Evolutionary conservation across 2,888 invertebrate genomes (phyloP).

Genomic region (Cataglyphis albicans): DNA sequence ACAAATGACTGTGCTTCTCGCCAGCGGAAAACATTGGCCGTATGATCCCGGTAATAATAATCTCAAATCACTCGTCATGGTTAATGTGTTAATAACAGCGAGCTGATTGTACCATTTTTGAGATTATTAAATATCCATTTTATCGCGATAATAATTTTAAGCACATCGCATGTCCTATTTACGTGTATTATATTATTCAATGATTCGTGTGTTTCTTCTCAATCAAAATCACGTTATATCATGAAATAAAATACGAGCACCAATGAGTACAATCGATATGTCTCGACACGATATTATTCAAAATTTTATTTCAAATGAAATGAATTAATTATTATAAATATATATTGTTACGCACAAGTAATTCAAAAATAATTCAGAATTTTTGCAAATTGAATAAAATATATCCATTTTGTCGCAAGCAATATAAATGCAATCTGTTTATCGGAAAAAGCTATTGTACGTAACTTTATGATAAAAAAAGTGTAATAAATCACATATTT

Average conservation of each 20-base stretch:
- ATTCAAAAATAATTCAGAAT: not conserved
- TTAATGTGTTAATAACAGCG: constrained; percentile 31
- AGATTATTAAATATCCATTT: constrained; percentile 20
- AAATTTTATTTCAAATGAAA: not conserved
- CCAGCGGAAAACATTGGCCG: not conserved
- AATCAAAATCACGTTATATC: constrained; percentile 8
- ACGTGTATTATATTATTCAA: not conserved
- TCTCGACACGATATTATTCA: not conserved
- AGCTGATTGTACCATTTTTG: constrained; percentile 11
- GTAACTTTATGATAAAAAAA: not conserved
- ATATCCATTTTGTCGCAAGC: not conserved
- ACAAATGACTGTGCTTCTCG: constrained; percentile 33
- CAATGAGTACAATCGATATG: not conserved
- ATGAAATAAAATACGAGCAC: not conserved
- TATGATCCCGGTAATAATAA: constrained; percentile 25
- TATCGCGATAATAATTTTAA: constrained; percentile 12
- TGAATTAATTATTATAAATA: not conserved
- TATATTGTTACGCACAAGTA: not conserved
- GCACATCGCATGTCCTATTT: not conserved
- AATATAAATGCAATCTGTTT: not conserved
- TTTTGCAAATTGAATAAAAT: not conserved
- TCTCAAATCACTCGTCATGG: constrained; percentile 39
- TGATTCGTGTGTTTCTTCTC: not conserved
- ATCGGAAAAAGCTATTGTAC: not conserved
- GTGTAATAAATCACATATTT: not conserved